Percentiles rank a stretch among this genome's conserved stretches.
Evolutionary conservation across 2,888 invertebrate genomes (phyloP).

Genomic region (Platynereis dumerilii): DNA sequence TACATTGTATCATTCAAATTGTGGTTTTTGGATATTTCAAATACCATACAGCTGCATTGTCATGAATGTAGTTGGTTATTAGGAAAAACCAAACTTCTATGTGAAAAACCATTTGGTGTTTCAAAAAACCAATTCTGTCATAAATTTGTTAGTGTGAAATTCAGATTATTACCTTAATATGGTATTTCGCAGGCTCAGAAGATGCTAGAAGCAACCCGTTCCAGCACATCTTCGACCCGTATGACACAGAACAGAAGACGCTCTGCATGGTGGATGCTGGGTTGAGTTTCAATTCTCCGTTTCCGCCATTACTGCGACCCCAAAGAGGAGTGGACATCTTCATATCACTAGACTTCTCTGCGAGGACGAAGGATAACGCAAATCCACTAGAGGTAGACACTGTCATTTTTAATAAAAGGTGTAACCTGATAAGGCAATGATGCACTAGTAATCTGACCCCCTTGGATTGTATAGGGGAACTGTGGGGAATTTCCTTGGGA

Average conservation of each 20-base stretch:
- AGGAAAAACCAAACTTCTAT: no score
- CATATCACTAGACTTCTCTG: constrained; percentile 65
- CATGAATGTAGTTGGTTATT: no score
- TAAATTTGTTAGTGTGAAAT: no score
- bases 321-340: constrained; percentile 64
- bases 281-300: constrained; percentile 65
- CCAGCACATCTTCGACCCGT: constrained; percentile 62
- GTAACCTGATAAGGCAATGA: neutral
- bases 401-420: neutral
- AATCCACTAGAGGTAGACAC: constrained; percentile 62
- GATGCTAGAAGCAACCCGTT: constrained; percentile 29
- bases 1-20: no score
- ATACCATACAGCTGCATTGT: no score
- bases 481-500: no score
- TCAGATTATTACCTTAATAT: no score
- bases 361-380: constrained; percentile 58
- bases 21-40: no score
- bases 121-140: no score
- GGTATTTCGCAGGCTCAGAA: no score
- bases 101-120: no score
- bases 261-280: constrained; percentile 66
- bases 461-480: no score
- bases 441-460: neutral
- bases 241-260: constrained; percentile 62
- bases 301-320: constrained; percentile 63